phyloP scores from a whole-genome alignment of 2,888 invertebrate species.

The Cephus nigrinus region DNA sequence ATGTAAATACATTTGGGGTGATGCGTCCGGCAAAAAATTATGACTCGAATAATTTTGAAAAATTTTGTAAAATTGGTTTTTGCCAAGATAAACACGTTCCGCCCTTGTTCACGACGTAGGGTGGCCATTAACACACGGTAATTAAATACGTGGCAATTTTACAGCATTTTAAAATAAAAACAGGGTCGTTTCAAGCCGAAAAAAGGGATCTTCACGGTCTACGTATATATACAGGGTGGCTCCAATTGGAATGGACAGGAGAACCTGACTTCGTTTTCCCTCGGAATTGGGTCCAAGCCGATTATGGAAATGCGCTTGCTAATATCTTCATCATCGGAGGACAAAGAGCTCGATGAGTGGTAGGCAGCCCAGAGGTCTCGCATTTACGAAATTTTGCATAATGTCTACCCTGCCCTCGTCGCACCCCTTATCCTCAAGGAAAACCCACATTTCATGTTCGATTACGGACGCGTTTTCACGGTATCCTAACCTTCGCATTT shows the following conservation, averaged over 20 bases:
- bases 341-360: slow-evolving; percentile 16
- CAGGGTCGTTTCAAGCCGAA: slow-evolving; percentile 10
- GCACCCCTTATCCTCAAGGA: neutral
- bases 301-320: slow-evolving; percentile 22
- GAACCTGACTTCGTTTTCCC: slow-evolving; percentile 19
- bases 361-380: slow-evolving; percentile 5
- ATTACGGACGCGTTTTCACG: neutral
- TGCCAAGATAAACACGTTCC: neutral
- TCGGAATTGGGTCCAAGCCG: slow-evolving; percentile 19
- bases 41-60: neutral
- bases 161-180: slow-evolving; percentile 16
- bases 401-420: neutral
- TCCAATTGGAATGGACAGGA: slow-evolving; percentile 18
- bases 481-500: neutral
- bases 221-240: neutral
- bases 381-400: slow-evolving; percentile 13
- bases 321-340: slow-evolving; percentile 22
- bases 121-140: slow-evolving; percentile 21
- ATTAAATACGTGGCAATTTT: slow-evolving; percentile 25
- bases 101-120: neutral
- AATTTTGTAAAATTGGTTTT: neutral
- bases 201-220: slow-evolving; percentile 10
- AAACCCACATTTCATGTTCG: neutral
- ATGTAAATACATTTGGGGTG: neutral
- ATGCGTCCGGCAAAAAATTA: neutral